A percentile compares a stretch with the other conserved stretches of the same genome.
These are phyloP conservation scores for Trididemnum miniatum DNA, from an alignment of 23 tunicate genomes.

Conservation along the genomic window DNA sequence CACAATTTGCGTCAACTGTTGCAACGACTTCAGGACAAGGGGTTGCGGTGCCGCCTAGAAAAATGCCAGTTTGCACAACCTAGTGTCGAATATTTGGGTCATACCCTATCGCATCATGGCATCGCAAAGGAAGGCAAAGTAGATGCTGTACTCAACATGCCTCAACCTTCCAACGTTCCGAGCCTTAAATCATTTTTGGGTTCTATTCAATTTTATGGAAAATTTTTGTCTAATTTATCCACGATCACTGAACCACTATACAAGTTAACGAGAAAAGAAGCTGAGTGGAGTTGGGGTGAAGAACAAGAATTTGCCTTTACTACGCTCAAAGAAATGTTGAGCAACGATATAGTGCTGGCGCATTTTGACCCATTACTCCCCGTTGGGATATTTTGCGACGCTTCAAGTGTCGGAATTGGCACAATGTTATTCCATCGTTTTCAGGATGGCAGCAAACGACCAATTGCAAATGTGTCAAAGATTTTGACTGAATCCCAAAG, in stretches of 20 bases:
- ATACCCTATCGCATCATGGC: slow-evolving; percentile 20
- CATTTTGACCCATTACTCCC: too few relatives aligned
- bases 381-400: too few relatives aligned
- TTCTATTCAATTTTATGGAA: slow-evolving; percentile 39
- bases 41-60: slow-evolving; percentile 38
- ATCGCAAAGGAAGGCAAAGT: slow-evolving; percentile 25
- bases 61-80: slow-evolving; percentile 40
- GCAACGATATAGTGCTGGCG: slow-evolving; percentile 3
- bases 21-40: slow-evolving; percentile 23
- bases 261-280: not conserved
- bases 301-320: slow-evolving; percentile 7
- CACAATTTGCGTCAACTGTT: slow-evolving; percentile 27
- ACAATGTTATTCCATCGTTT: too few relatives aligned
- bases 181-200: slow-evolving; percentile 38
- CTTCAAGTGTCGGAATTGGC: too few relatives aligned
- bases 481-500: too few relatives aligned
- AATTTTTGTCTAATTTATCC: slow-evolving; percentile 18
- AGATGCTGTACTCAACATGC: slow-evolving; percentile 38
- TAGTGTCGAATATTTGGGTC: slow-evolving; percentile 34
- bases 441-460: too few relatives aligned
- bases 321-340: slow-evolving; percentile 6
- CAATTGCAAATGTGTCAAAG: too few relatives aligned
- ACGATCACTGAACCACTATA: slow-evolving; percentile 29
- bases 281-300: slow-evolving; percentile 15
- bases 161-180: slow-evolving; percentile 16